Evolutionary conservation across 2,797 vertebrate species (phyloP), one percentile per base, ranked within the genome.

Genomic region (Gobionotothen gibberifrons): DNA sequence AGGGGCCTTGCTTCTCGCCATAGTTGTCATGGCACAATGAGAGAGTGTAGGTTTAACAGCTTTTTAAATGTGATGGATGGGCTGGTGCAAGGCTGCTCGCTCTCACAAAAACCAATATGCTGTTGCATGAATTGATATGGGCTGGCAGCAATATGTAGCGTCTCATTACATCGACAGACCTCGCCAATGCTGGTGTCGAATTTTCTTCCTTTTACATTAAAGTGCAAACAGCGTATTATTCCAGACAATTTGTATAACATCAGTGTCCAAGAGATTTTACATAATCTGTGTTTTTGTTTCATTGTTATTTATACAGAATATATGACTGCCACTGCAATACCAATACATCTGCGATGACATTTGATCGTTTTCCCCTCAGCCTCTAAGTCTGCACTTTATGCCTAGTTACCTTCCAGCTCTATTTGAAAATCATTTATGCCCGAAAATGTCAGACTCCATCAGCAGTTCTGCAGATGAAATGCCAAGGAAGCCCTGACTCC

Each of bases 1-100:
- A 4, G 62, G 61, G 57, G 12, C 1, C 48, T 40, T 42, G 54
- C 46, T 17, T 78, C 39, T 51, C 47, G 62, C 53, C 48, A 22
- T 14, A 51, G 29, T 61, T 68, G 36, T 69, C 59, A 70, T n/a
- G 7, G 4, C 62, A 47, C 16, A 51, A 66, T 76, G 55, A 55
- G 26, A 61, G 32, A 42, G 46, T 63, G 26, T 3, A 40, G 16
- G 22, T 69, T 17, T 26, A 47, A 16, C 9, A 46, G 47, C 51
- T 70, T 62, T 79, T 65, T 49, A 26, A n/a, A 58, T 40, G 22
- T 49, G 52, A 46, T 48, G 16, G 62, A 72, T 64, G 44, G n/a
- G 47, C 56, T 17, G 14, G 5, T 61, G 15, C 16, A 46, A 69
- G 6, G 9, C 43, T 42, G 17, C 62, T 60, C 56, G 6, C 56